Evolutionary conservation across 1,140 invertebrate species (phyloP).

Genomic region (Pseudomyrmex gracilis): DNA sequence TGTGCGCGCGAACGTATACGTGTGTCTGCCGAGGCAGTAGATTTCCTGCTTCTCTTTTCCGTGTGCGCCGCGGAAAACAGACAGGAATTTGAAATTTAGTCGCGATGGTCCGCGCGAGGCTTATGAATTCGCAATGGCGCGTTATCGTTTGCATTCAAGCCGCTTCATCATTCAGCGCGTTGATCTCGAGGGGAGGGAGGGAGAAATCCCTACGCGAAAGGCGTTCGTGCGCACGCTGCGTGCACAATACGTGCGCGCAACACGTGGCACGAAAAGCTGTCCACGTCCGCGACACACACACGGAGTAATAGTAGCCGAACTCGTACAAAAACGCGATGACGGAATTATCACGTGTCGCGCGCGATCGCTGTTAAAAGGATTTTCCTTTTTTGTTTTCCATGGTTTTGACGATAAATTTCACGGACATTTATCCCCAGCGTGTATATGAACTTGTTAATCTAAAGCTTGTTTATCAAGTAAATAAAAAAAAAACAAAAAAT

Average conservation of each 20-base stretch:
- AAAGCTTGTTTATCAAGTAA: not conserved
- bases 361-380: conserved; percentile 11
- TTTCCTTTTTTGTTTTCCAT: not conserved
- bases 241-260: conserved; percentile 53
- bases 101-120: not conserved
- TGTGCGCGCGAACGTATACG: too few species aligned
- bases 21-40: too few species aligned
- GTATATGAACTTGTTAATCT: not conserved
- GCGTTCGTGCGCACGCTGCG: conserved; percentile 23
- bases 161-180: conserved; percentile 19
- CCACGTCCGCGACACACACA: too few species aligned
- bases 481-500: too few species aligned
- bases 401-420: not conserved
- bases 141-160: conserved; percentile 35
- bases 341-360: conserved; percentile 14
- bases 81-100: conserved; percentile 10
- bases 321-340: conserved; percentile 28
- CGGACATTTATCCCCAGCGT: not conserved
- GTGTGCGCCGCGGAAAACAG: not conserved
- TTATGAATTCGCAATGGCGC: conserved; percentile 36
- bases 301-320: not conserved
- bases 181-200: not conserved
- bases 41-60: too few species aligned
- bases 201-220: conserved; percentile 26
- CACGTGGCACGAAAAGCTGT: conserved; percentile 30